Conservation (phyloP, 2,113 vertebrate genomes). For the Ramphastos sulfuratus region DNA sequence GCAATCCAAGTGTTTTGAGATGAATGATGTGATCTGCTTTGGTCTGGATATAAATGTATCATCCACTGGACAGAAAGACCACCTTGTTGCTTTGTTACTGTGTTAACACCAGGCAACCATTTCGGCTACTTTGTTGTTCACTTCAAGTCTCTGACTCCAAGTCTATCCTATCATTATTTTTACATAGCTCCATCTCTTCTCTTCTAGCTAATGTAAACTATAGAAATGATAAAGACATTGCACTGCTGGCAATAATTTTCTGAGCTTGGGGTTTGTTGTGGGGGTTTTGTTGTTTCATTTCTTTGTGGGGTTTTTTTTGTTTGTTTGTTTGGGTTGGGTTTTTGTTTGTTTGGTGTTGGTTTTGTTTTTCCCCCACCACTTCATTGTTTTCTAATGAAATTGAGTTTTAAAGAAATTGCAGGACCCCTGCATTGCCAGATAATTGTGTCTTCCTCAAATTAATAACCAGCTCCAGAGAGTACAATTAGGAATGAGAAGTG, state of each 20-base stretch:
- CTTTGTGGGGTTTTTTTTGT: not conserved
- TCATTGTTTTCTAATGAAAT: slow-evolving; percentile 34
- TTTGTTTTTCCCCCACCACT: not conserved
- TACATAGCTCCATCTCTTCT: not conserved
- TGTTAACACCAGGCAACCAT: not conserved
- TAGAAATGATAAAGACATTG: not conserved
- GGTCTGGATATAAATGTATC: not conserved
- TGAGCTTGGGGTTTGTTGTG: not conserved
- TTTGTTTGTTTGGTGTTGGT: too few species aligned
- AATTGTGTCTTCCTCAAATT: slow-evolving; percentile 41
- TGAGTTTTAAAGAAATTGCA: slow-evolving; percentile 3
- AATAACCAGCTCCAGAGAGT: slow-evolving; percentile 25
- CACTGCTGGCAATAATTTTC: not conserved
- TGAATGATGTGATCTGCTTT: fast-evolving
- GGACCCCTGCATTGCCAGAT: not conserved
- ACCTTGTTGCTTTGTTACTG: not conserved
- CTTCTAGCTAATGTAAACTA: not conserved
- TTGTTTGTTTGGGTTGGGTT: too few species aligned
- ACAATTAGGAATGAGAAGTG: slow-evolving; percentile 32
- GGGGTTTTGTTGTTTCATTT: not conserved
- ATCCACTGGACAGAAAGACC: not conserved
- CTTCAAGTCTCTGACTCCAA: not conserved
- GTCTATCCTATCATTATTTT: not conserved
- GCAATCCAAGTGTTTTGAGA: not conserved
- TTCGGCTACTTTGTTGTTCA: not conserved